phyloP scores from a whole-genome alignment of 1,140 invertebrate genomes.

The Chrysopa pallens region DNA sequence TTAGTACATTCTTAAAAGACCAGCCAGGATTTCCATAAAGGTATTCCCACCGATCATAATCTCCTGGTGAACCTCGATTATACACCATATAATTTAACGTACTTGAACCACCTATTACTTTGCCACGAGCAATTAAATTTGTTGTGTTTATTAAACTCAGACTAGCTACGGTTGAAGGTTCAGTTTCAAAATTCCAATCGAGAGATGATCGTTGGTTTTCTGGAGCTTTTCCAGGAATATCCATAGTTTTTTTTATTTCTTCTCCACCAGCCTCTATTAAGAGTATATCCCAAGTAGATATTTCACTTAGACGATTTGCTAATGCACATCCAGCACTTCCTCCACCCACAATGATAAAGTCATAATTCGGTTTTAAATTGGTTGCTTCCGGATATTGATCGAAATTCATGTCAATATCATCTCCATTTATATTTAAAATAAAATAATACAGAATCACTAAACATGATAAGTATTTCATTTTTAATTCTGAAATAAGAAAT shows the following conservation, averaged over 20 bases:
- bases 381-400: too few relatives aligned
- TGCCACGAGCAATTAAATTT: conserved; percentile 36
- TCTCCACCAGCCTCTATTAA: conserved; percentile 35
- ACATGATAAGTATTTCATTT: too few relatives aligned
- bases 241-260: background rate
- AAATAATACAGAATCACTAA: too few relatives aligned
- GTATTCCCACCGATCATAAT: conserved; percentile 87
- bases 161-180: too few relatives aligned
- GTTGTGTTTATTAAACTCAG: too few relatives aligned
- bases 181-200: too few relatives aligned
- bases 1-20: conserved; percentile 35
- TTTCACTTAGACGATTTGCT: conserved; percentile 25
- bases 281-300: conserved; percentile 20
- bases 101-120: conserved; percentile 59
- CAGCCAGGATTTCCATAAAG: conserved; percentile 33
- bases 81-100: conserved; percentile 98
- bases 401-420: too few relatives aligned
- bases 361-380: conserved; percentile 4
- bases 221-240: too few relatives aligned
- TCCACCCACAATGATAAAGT: conserved; percentile 20
- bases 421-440: too few relatives aligned
- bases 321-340: conserved; percentile 23
- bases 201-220: too few relatives aligned
- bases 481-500: too few relatives aligned
- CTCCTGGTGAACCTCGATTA: conserved; percentile 75